Evolutionary conservation across 2,888 invertebrate species (phyloP).

Genomic region (Hedychridium roseum): DNA sequence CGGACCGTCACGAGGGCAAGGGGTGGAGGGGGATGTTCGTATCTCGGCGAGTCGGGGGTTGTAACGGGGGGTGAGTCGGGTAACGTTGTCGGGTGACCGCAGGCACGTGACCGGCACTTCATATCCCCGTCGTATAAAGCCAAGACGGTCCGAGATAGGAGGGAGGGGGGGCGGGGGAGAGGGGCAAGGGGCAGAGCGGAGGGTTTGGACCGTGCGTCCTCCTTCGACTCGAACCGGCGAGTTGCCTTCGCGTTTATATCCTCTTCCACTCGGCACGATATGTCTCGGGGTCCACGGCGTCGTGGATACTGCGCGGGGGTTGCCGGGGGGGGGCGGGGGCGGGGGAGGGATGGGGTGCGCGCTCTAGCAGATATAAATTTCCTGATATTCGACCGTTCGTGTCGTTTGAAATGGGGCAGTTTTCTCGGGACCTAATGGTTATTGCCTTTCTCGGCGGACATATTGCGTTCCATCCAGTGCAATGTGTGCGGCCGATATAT

Average conservation of each 20-base stretch:
- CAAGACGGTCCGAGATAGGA: too few relatives aligned
- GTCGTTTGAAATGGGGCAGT: constrained; percentile 71
- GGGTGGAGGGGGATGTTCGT: too few relatives aligned
- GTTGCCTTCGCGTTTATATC: constrained; percentile 41
- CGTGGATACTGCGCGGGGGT: constrained; percentile 48
- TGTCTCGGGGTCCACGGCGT: constrained; percentile 30
- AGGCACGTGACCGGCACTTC: constrained; percentile 41
- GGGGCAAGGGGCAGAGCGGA: constrained; percentile 13
- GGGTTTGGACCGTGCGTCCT: not conserved
- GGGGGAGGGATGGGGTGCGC: constrained; percentile 30
- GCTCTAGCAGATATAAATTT: constrained; percentile 68
- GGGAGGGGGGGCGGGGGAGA: too few relatives aligned
- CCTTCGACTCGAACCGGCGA: constrained; percentile 12
- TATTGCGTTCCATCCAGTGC: constrained; percentile 70
- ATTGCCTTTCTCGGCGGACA: constrained; percentile 71
- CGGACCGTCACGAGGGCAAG: too few relatives aligned
- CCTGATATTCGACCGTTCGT: constrained; percentile 69
- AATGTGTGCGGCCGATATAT: constrained; percentile 69
- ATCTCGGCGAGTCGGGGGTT: too few relatives aligned
- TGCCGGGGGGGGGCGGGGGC: constrained; percentile 54
- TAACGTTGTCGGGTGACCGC: constrained; percentile 25
- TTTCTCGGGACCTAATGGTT: constrained; percentile 71
- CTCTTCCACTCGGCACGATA: constrained; percentile 39
- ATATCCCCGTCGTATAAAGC: constrained; percentile 40
- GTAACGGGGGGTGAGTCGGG: constrained; percentile 25